These are phyloP conservation scores for Corvus hawaiiensis DNA, from an alignment of 2,113 vertebrate genomes.

Conservation along the genomic window DNA sequence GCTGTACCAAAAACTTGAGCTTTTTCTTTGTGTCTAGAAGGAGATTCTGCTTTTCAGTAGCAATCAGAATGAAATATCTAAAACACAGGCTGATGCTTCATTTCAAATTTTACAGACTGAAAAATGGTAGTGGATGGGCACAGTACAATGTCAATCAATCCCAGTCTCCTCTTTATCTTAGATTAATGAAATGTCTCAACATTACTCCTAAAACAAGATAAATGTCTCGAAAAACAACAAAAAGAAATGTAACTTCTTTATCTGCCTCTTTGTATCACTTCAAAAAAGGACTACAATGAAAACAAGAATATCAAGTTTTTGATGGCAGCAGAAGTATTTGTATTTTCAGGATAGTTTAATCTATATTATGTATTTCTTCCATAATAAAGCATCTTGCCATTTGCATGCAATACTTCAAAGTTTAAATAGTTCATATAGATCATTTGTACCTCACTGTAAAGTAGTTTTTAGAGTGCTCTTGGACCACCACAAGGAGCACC, in stretches of 20 bases:
- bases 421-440: constrained; percentile 3
- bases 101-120: neutral
- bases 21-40: neutral
- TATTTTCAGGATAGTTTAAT: neutral
- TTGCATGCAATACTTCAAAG: neutral
- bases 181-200: neutral
- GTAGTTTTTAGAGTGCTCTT: neutral
- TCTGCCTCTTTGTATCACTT: neutral
- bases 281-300: neutral
- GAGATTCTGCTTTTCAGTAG: neutral
- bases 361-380: neutral
- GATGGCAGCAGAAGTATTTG: neutral
- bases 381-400: neutral
- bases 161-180: neutral
- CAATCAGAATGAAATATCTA: neutral
- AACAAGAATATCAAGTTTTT: neutral
- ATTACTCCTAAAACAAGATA: neutral
- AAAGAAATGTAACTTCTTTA: neutral
- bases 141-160: neutral
- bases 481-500: neutral
- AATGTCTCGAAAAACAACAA: neutral
- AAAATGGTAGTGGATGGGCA: neutral
- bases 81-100: neutral
- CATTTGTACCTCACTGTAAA: neutral
- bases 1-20: neutral